Base-by-base conservation (phyloP, 2,888 invertebrate species). In the Drosophila meridiana region DNA sequence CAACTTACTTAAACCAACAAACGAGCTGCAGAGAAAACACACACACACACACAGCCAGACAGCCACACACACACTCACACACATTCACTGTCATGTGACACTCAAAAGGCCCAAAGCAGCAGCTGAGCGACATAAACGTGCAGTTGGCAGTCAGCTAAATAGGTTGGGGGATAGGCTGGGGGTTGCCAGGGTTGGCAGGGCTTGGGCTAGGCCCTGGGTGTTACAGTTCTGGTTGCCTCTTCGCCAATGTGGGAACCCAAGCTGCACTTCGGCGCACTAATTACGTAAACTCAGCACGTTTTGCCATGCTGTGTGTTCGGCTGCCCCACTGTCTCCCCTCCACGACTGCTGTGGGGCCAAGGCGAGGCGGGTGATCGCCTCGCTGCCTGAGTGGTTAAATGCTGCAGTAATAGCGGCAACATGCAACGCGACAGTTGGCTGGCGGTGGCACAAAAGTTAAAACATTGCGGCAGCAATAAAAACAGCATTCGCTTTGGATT, bases 261-360 rank as follows among this genome's bases (percentile, higher is more conserved):
- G 75, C 72, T 84, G 89, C 86, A 87, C 78, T 85, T 69, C 73
- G 89, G 82, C 83, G 90, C 90, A 90, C 90, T 87, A 87, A 87
- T 87, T 87, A 90, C 87, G 87, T 86, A 87, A 87, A 87, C 87
- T 90, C 83, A 86, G 87, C 87, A 87, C 87, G 87, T 87, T 90
- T 84, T 76, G 76, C 85, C 66, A 73, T 82, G 82, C 87, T 87
- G 82, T 86, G 83, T 64, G 60, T 42, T 50, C 64, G 84, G 47
- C 50, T 64, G 65, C 57, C 69, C 14, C 69, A 52, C 34, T 32
- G 26, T 26, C 26, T 0, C 45, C n/a, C 43, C 20, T 20, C 20
- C 20, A 20, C 20, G 20, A 20, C 20, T 26, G 8, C 38, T 38
- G 42, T 11, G 34, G 36, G 11, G 59, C 28, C 47, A 26, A 30